Evolutionary conservation across 2,888 invertebrate species (phyloP).

Genomic region (Notodromas monacha): DNA sequence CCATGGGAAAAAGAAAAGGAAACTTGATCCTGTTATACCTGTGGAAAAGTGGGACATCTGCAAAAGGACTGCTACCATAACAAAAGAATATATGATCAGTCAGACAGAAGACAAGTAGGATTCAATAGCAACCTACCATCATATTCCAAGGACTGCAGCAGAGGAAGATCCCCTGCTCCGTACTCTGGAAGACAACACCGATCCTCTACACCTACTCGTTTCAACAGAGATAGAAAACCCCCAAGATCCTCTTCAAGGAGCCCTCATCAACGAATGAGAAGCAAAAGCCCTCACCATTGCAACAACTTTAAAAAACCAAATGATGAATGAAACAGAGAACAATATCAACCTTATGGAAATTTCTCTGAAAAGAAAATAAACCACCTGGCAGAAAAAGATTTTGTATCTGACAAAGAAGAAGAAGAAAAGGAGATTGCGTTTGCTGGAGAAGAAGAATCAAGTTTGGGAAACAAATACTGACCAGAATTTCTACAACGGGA

Average conservation of each 20-base stretch:
- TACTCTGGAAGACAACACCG: constrained; percentile 4
- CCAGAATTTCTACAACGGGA: constrained; percentile 2
- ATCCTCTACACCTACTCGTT: constrained; percentile 4
- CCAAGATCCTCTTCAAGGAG: constrained; percentile 1
- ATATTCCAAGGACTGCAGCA: constrained; percentile 4
- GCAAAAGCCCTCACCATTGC: constrained; percentile 4
- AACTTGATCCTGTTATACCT: constrained; percentile 4
- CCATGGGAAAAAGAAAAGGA: constrained; percentile 4
- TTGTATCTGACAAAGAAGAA: constrained; percentile 4
- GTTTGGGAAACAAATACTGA: constrained; percentile 4
- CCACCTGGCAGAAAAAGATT: constrained; percentile 4
- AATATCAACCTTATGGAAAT: constrained; percentile 2
- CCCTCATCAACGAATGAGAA: constrained; percentile 4
- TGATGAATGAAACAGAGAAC: constrained; percentile 2
- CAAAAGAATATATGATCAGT: constrained; percentile 1
- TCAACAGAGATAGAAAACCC: constrained; percentile 2
- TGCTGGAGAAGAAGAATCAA: constrained; percentile 4
- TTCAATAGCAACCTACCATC: constrained; percentile 2
- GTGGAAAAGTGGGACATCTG: constrained; percentile 4
- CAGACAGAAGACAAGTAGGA: constrained; percentile 4
- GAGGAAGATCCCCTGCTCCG: constrained; percentile 4
- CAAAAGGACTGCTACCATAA: constrained; percentile 4
- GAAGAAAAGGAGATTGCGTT: constrained; percentile 4
- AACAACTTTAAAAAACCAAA: constrained; percentile 4
- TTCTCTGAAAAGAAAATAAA: constrained; percentile 4